A percentile compares a stretch with the other conserved stretches of the same genome.
phyloP scores from a whole-genome alignment of 2,888 invertebrate genomes.

The Seira sanloemensis region DNA sequence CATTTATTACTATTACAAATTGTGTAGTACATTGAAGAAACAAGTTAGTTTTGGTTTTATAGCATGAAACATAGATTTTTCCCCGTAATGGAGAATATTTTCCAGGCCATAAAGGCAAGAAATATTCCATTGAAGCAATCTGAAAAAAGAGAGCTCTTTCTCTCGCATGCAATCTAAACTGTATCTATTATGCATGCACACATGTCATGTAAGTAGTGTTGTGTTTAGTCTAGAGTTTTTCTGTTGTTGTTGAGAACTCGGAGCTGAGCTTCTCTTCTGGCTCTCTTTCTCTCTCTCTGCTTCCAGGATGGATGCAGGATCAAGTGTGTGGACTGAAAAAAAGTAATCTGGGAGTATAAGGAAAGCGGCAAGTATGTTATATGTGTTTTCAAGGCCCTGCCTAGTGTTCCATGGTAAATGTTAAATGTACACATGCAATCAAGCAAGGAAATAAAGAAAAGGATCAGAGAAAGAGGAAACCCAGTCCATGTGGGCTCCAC shows the following conservation, averaged over 20 bases:
- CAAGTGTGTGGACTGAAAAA: neutral
- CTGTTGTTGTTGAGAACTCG: neutral
- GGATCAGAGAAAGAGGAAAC: neutral
- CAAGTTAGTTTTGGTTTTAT: neutral
- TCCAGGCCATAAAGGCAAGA: no score
- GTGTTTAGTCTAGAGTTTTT: neutral
- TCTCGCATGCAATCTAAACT: conserved; percentile 26
- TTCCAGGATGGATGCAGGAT: neutral
- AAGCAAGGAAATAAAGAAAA: neutral
- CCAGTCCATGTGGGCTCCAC: neutral
- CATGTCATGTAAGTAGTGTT: conserved; percentile 8
- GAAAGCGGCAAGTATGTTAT: neutral
- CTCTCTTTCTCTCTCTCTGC: no score
- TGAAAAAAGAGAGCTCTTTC: neutral
- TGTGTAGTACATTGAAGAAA: neutral
- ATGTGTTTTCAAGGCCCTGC: neutral
- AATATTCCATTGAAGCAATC: no score
- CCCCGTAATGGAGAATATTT: neutral
- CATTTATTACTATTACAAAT: conserved; percentile 3
- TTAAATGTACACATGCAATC: neutral
- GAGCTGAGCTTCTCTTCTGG: neutral
- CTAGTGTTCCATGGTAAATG: neutral
- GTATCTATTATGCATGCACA: conserved; percentile 45
- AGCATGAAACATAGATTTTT: neutral
- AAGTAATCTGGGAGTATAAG: neutral